Conservation (phyloP, 1,140 invertebrate species). For the Ips typographus region DNA sequence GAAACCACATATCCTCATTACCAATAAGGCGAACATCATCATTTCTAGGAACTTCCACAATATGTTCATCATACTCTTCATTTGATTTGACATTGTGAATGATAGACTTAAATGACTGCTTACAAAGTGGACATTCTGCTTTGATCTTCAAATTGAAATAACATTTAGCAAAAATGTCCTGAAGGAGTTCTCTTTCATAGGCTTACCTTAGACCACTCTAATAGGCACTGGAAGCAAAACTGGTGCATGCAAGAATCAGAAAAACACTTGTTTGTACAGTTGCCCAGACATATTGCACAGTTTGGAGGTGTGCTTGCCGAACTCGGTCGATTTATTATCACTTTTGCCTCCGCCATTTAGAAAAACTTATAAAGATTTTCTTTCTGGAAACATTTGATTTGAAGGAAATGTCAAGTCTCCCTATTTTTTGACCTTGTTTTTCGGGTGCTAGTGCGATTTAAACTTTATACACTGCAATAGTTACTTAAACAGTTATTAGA, state of each 20-base stretch:
- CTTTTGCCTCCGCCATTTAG: constrained; percentile 42
- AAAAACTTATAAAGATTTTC: background rate
- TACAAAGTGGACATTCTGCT: constrained; percentile 91
- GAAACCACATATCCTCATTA: constrained; percentile 40
- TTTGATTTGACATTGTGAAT: constrained; percentile 89
- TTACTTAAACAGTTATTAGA: too few relatives aligned
- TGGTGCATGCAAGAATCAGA: constrained; percentile 90
- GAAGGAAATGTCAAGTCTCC: too few relatives aligned
- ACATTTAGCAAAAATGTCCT: background rate
- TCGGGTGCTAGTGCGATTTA: too few relatives aligned
- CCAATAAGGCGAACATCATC: background rate
- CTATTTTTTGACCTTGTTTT: too few relatives aligned
- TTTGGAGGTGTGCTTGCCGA: constrained; percentile 73
- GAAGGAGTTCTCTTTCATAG: background rate
- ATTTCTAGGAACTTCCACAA: constrained; percentile 39
- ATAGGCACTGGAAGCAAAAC: constrained; percentile 90
- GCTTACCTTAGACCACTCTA: constrained; percentile 90
- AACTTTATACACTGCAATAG: too few relatives aligned
- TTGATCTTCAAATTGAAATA: constrained; percentile 64
- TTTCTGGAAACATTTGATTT: too few relatives aligned
- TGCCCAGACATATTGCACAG: constrained; percentile 90
- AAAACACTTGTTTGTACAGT: constrained; percentile 84
- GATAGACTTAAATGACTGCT: constrained; percentile 86
- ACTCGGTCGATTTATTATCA: constrained; percentile 42
- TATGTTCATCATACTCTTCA: constrained; percentile 85